Evolutionary conservation across 2,113 vertebrate genomes (phyloP).

Genomic region (Promerops cafer): DNA sequence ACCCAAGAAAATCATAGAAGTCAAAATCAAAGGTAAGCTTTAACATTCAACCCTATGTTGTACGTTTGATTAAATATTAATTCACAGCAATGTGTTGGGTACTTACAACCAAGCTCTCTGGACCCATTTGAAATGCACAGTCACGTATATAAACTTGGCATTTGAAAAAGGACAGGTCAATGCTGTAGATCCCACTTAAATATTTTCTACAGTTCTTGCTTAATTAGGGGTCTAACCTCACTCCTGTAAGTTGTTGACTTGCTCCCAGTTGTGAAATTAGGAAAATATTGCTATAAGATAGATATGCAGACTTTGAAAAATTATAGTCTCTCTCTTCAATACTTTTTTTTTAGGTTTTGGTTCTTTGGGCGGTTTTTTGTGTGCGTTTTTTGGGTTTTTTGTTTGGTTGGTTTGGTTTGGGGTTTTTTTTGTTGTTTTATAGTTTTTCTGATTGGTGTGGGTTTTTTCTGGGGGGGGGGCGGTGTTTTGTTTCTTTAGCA

Average conservation of each 20-base stretch:
- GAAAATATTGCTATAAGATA: neutral
- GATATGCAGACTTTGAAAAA: neutral
- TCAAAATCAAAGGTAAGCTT: conserved; percentile 36
- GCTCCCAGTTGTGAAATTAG: neutral
- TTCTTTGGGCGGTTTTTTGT: no score
- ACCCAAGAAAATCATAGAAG: neutral
- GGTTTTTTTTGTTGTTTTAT: no score
- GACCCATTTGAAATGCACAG: conserved; percentile 25
- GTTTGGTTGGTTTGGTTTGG: neutral
- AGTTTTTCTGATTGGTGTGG: neutral
- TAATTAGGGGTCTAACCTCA: neutral
- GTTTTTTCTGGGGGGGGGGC: fast-evolving
- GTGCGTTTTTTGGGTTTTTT: no score
- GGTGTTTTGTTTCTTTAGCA: neutral
- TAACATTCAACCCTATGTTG: conserved; percentile 13
- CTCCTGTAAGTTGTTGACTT: neutral
- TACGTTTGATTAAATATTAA: conserved; percentile 60
- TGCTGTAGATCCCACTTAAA: neutral
- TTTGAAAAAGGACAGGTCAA: conserved; percentile 26
- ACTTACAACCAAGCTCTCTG: conserved; percentile 12
- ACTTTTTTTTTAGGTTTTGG: no score
- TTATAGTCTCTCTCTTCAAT: neutral
- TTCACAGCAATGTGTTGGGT: conserved; percentile 31
- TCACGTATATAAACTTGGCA: conserved; percentile 25
- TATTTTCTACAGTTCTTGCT: neutral